Evolutionary conservation across 2,888 invertebrate species (phyloP).

Genomic region (Kryphioiulus occultus): DNA sequence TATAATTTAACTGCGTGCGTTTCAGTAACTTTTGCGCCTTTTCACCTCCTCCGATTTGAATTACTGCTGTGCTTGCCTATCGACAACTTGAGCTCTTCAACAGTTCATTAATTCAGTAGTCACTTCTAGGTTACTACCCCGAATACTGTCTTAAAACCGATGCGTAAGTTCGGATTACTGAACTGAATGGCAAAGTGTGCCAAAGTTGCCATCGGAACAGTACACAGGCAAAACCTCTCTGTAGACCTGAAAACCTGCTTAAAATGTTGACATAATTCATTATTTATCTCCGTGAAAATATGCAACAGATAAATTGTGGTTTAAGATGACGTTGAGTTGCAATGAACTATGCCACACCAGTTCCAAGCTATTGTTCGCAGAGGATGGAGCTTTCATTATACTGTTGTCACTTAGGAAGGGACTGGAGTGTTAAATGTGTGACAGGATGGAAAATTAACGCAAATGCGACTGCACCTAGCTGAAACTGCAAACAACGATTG

Average conservation of each 20-base stretch:
- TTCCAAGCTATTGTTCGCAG: neutral
- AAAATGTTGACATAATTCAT: constrained; percentile 13
- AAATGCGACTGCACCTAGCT: neutral
- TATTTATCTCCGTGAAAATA: constrained; percentile 1
- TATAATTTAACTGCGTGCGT: neutral
- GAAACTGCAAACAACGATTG: neutral
- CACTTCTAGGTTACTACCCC: neutral
- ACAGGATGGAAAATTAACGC: neutral
- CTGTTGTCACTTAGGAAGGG: neutral
- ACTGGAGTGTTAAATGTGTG: neutral
- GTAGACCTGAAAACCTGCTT: neutral
- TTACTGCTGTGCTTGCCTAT: neutral
- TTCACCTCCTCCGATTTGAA: neutral
- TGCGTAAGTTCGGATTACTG: neutral
- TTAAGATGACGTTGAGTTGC: neutral
- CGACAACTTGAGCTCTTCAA: neutral
- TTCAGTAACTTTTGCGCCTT: neutral
- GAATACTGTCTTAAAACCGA: neutral
- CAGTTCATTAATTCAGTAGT: neutral
- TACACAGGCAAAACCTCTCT: neutral
- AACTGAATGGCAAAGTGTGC: neutral
- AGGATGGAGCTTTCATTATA: neutral
- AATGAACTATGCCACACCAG: neutral
- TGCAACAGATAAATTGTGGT: constrained; percentile 21
- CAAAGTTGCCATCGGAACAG: neutral